These are phyloP conservation scores for Cataglyphis albicans DNA, from an alignment of 2,888 invertebrate genomes.

Conservation along the genomic window DNA sequence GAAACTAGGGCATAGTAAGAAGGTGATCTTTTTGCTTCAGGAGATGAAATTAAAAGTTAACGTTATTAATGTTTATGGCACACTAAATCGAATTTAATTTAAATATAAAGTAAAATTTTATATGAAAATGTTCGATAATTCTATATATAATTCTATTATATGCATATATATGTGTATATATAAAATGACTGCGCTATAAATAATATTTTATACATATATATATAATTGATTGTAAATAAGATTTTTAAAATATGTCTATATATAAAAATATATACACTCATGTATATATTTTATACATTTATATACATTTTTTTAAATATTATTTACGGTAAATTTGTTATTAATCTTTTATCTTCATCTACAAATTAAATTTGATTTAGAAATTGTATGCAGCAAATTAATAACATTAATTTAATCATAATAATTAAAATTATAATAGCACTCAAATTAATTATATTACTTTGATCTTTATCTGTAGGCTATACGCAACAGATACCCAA, in stretches of 20 bases:
- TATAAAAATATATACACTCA: not conserved
- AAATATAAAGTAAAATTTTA: not conserved
- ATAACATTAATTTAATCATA: slow-evolving; percentile 9
- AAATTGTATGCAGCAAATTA: slow-evolving; percentile 4
- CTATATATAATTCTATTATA: too few species aligned
- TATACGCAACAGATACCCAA: not conserved
- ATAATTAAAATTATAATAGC: slow-evolving; percentile 16
- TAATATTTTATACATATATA: not conserved
- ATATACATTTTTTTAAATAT: not conserved
- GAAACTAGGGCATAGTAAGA: slow-evolving; percentile 47
- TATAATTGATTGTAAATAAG: too few species aligned
- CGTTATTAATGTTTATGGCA: slow-evolving; percentile 16
- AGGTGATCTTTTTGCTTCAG: slow-evolving; percentile 27
- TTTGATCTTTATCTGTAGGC: slow-evolving; percentile 23
- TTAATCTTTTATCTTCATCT: not conserved
- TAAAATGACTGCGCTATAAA: too few species aligned
- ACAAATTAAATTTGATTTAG: not conserved
- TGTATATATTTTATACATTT: not conserved
- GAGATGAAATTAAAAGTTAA: slow-evolving; percentile 3
- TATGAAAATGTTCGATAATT: not conserved
- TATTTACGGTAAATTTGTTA: not conserved
- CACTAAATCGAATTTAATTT: slow-evolving; percentile 11
- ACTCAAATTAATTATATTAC: slow-evolving; percentile 16
- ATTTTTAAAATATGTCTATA: not conserved
- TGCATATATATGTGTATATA: too few species aligned